Conservation (phyloP, 2,113 vertebrate species). For the Agapornis roseicollis region DNA sequence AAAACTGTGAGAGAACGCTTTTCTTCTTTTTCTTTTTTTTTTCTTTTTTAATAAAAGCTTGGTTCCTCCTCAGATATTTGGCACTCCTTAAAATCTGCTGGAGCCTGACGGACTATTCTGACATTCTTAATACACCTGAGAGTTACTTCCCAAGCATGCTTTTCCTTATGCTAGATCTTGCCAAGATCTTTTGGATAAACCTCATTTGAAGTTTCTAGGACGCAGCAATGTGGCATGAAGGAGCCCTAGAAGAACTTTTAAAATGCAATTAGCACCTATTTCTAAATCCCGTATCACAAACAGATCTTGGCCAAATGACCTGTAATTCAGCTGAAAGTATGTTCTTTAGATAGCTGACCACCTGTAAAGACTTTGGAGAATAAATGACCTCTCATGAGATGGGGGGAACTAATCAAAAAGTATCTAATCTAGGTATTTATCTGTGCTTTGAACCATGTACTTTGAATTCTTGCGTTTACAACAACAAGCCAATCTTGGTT, state of each 20-base stretch:
- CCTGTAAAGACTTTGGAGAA: slow-evolving; percentile 14
- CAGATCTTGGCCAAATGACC: neutral
- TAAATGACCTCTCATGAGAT: neutral
- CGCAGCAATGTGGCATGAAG: neutral
- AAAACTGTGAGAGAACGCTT: neutral
- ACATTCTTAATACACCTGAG: slow-evolving; percentile 33
- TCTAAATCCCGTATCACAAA: neutral
- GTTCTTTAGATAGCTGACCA: slow-evolving; percentile 18
- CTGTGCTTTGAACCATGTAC: neutral
- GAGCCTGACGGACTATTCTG: slow-evolving; percentile 22
- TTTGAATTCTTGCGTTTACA: neutral
- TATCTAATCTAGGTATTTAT: neutral
- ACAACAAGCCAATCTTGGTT: neutral
- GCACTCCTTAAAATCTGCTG: slow-evolving; percentile 38
- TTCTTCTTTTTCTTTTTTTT: neutral
- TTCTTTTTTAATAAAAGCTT: neutral
- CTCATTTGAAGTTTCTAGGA: slow-evolving; percentile 51
- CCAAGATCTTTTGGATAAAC: slow-evolving; percentile 54
- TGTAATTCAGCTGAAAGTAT: slow-evolving; percentile 16
- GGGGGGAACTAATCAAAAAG: neutral
- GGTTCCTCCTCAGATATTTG: neutral
- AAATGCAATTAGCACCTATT: slow-evolving; percentile 19
- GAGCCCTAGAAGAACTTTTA: slow-evolving; percentile 24
- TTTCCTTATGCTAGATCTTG: slow-evolving; percentile 29
- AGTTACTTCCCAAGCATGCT: slow-evolving; percentile 37